Evolutionary conservation across 2,797 vertebrate species (phyloP).

Genomic region (Dendrocincla fuliginosa): DNA sequence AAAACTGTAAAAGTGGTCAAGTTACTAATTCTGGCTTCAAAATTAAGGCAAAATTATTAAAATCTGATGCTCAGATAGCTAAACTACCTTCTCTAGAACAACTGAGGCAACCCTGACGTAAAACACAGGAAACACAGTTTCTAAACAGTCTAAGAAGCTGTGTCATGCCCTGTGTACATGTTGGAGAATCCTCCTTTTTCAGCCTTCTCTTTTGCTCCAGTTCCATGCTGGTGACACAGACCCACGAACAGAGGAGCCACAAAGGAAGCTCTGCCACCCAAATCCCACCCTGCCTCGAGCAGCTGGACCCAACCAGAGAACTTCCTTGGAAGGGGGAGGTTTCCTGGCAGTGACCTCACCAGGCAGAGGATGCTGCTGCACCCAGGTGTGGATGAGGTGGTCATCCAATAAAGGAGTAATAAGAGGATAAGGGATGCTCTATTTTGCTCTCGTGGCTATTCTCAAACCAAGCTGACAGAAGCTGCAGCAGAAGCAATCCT

Average conservation of each 20-base stretch:
- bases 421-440: conserved; percentile 25
- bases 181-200: not conserved
- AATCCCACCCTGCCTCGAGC: not conserved
- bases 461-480: conserved; percentile 19
- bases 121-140: not conserved
- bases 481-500: conserved; percentile 29
- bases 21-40: not conserved
- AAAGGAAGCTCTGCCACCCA: not conserved
- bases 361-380: not conserved
- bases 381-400: not conserved
- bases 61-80: not conserved
- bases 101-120: not conserved
- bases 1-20: not conserved
- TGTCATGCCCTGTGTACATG: rapidly evolving
- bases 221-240: not conserved
- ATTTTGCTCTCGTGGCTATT: not conserved
- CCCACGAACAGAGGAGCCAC: not conserved
- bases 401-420: conserved; percentile 23
- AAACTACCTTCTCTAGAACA: not conserved
- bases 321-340: not conserved
- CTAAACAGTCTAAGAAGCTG: not conserved
- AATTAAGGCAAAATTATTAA: not conserved
- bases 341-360: not conserved
- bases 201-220: not conserved
- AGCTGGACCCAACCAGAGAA: not conserved